phyloP scores from a whole-genome alignment of 2,113 vertebrate genomes.

The Mesembrinibis cayennensis region DNA sequence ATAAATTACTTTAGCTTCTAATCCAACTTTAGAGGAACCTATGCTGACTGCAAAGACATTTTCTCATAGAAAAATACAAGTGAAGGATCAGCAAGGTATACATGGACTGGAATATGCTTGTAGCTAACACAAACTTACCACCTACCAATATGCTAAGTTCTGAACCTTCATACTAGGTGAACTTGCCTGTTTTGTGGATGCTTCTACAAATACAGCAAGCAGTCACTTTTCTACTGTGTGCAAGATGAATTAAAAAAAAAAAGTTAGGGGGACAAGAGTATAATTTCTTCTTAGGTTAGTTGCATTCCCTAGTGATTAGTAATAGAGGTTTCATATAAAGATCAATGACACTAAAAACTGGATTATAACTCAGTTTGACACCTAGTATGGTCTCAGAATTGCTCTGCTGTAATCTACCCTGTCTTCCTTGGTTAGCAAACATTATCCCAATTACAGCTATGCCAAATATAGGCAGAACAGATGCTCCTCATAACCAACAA shows the following conservation, averaged over 20 bases:
- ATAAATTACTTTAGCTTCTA: not conserved
- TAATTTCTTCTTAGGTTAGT: not conserved
- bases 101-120: not conserved
- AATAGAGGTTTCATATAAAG: not conserved
- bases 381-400: not conserved
- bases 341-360: slow-evolving; percentile 23
- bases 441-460: not conserved
- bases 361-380: slow-evolving; percentile 28
- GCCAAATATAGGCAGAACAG: slow-evolving; percentile 21
- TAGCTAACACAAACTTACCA: not conserved
- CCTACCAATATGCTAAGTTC: not conserved
- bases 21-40: not conserved
- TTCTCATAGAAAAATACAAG: not conserved
- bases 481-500: not conserved
- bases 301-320: not conserved
- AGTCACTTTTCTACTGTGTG: not conserved
- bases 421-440: slow-evolving; percentile 21
- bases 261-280: not conserved
- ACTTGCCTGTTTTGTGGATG: not conserved
- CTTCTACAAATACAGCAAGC: not conserved
- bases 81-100: not conserved
- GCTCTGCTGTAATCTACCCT: not conserved
- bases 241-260: not conserved
- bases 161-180: not conserved
- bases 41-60: not conserved